phyloP scores from a whole-genome alignment of 2,113 vertebrate genomes.

The Atractosteus spatula region DNA sequence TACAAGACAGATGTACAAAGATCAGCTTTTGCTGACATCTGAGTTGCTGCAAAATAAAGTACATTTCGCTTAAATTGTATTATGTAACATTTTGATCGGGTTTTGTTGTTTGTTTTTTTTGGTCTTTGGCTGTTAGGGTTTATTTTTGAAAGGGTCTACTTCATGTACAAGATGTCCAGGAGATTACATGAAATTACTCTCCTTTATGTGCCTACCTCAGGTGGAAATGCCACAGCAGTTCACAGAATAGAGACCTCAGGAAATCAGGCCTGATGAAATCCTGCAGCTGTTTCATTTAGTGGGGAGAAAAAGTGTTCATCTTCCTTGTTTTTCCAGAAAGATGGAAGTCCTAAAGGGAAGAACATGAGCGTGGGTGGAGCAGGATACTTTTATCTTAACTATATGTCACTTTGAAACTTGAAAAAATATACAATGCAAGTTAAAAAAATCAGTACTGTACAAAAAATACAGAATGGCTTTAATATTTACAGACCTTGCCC shows the following conservation, averaged over 20 bases:
- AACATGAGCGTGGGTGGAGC: not conserved
- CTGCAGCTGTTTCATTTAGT: constrained; percentile 6
- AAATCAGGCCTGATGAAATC: not conserved
- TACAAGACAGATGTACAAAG: too few relatives aligned
- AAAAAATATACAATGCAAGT: not conserved
- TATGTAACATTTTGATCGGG: not conserved
- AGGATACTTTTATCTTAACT: not conserved
- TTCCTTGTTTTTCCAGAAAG: constrained; percentile 5
- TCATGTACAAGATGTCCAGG: not conserved
- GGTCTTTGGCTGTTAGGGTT: not conserved
- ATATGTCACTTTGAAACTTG: not conserved
- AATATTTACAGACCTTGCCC: too few relatives aligned
- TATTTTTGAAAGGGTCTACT: not conserved
- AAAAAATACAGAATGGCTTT: too few relatives aligned
- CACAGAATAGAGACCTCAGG: not conserved
- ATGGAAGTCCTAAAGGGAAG: not conserved
- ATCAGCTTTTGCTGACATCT: too few relatives aligned
- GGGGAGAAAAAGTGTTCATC: not conserved
- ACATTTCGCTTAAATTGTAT: not conserved
- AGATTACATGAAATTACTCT: not conserved
- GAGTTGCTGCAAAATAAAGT: not conserved
- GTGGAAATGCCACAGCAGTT: not conserved
- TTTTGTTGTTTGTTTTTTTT: not conserved
- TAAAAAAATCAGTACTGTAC: too few relatives aligned
- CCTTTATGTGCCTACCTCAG: not conserved